Percentiles rank a stretch among this genome's conserved stretches.
These are phyloP conservation scores for Heliconius hermathena DNA, from an alignment of 1,140 invertebrate species.

Conservation along the genomic window DNA sequence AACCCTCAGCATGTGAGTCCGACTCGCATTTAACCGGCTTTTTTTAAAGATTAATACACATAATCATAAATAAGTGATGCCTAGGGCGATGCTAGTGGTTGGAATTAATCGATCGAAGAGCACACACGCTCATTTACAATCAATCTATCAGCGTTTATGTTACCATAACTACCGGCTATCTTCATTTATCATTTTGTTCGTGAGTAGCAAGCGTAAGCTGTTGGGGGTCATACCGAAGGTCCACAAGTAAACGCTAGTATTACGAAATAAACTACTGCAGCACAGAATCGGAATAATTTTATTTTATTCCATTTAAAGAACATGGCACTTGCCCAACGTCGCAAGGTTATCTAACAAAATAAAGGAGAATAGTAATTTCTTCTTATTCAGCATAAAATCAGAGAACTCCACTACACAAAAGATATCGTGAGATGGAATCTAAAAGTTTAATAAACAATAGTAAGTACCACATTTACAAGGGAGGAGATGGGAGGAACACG, in stretches of 20 bases:
- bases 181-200: slow-evolving; percentile 80
- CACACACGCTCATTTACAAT: slow-evolving; percentile 74
- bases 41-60: slow-evolving; percentile 60
- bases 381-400: slow-evolving; percentile 29
- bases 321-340: slow-evolving; percentile 38
- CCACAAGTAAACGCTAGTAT: slow-evolving; percentile 27
- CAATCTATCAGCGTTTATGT: slow-evolving; percentile 79
- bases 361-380: slow-evolving; percentile 33
- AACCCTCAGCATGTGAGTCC: too few relatives aligned
- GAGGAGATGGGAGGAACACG: slow-evolving; percentile 60
- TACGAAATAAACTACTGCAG: slow-evolving; percentile 20
- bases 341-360: slow-evolving; percentile 43
- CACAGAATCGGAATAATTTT: neutral
- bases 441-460: slow-evolving; percentile 42
- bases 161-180: slow-evolving; percentile 75
- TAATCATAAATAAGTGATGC: slow-evolving; percentile 66
- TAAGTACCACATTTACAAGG: slow-evolving; percentile 52
- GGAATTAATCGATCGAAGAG: slow-evolving; percentile 75
- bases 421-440: slow-evolving; percentile 30
- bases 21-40: too few relatives aligned
- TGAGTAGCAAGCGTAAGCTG: slow-evolving; percentile 65
- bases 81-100: slow-evolving; percentile 53
- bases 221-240: slow-evolving; percentile 61
- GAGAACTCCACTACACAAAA: slow-evolving; percentile 29
- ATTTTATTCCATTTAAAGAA: slow-evolving; percentile 36